phyloP scores from a whole-genome alignment of 2,888 invertebrate genomes.

The Hirudinaria manillensis region DNA sequence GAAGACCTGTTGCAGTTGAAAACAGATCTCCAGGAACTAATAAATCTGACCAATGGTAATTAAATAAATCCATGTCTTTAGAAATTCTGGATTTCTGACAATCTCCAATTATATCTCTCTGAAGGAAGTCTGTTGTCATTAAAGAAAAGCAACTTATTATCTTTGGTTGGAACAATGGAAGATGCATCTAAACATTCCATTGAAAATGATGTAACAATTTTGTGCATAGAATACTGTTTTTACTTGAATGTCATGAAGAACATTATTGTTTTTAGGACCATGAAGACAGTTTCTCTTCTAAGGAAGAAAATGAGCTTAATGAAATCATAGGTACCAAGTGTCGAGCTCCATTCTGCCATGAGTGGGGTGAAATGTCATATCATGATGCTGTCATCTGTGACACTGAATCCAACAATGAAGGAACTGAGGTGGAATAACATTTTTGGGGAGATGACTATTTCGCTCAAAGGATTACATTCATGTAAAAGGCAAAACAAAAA shows the following conservation, averaged over 20 bases:
- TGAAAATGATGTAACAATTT: neutral
- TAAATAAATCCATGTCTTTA: slow-evolving; percentile 1
- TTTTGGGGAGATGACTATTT: no score
- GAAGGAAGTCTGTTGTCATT: slow-evolving; percentile 17
- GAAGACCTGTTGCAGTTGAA: slow-evolving; percentile 29
- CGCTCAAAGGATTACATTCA: no score
- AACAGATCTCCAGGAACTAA: slow-evolving; percentile 27
- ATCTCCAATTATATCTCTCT: neutral
- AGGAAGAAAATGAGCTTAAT: slow-evolving; percentile 15
- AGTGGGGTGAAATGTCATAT: slow-evolving; percentile 68
- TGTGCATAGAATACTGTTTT: no score
- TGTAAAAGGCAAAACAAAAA: no score
- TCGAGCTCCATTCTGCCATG: slow-evolving; percentile 73
- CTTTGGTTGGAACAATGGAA: neutral
- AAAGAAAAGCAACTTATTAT: slow-evolving; percentile 17
- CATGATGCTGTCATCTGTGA: slow-evolving; percentile 78
- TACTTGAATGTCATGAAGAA: no score
- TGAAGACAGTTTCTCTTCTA: no score
- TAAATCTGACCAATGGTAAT: slow-evolving; percentile 31
- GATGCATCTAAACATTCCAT: neutral
- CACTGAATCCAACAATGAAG: slow-evolving; percentile 37
- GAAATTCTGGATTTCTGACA: neutral
- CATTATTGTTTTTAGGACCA: no score
- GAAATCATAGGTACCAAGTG: slow-evolving; percentile 66
- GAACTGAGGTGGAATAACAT: slow-evolving; percentile 30